phyloP scores from a whole-genome alignment of 2,888 invertebrate genomes.

The Dryobotodes eremita region DNA sequence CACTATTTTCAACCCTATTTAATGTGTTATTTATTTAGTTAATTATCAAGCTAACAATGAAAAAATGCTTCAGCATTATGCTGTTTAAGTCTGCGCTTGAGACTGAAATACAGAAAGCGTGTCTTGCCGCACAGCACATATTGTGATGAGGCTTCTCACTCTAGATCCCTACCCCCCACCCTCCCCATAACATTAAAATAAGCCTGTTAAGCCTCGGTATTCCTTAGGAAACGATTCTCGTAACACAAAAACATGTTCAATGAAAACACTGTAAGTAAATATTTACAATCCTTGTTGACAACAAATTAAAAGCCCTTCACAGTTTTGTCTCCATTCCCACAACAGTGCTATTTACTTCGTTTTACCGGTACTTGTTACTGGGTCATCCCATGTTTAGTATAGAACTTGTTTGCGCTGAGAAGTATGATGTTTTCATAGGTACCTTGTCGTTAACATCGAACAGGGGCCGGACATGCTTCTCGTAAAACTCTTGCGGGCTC shows the following conservation, averaged over 20 bases:
- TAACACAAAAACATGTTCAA: too few species aligned
- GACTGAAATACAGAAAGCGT: neutral
- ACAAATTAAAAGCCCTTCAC: neutral
- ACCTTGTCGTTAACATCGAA: slow-evolving; percentile 96
- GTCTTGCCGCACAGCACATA: neutral
- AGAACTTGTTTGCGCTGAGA: neutral
- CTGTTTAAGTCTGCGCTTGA: too few species aligned
- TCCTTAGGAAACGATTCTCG: too few species aligned
- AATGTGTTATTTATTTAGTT: neutral
- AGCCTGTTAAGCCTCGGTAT: too few species aligned
- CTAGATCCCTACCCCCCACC: too few species aligned
- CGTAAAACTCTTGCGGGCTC: slow-evolving; percentile 95
- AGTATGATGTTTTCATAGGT: neutral
- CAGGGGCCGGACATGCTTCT: slow-evolving; percentile 93
- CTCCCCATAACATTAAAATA: too few species aligned
- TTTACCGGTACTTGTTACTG: neutral
- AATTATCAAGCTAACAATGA: neutral
- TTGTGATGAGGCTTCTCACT: too few species aligned
- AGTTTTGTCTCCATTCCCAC: neutral
- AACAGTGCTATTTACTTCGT: neutral
- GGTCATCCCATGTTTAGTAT: neutral
- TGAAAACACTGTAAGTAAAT: too few species aligned
- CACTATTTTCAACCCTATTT: neutral
- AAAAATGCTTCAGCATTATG: neutral
- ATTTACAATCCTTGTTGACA: neutral